Percentiles rank a stretch among this genome's conserved stretches.
Conservation (phyloP, 2,113 vertebrate species). For the Stigmatopora argus region DNA sequence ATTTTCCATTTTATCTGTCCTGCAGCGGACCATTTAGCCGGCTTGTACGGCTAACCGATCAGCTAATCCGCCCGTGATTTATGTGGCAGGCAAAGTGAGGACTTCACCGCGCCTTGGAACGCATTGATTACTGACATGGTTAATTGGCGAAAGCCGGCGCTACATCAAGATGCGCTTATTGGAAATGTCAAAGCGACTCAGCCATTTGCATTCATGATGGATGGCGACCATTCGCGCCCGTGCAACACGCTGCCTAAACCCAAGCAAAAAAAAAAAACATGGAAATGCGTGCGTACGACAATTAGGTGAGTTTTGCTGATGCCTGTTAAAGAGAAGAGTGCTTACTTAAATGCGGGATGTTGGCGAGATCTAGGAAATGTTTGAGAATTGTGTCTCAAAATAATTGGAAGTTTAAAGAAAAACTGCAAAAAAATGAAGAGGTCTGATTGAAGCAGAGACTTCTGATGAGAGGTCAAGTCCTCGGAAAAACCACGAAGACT, state of each 20-base stretch:
- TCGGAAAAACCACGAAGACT: not conserved
- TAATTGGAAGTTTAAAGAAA: conserved; percentile 7
- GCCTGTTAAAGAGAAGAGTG: conserved; percentile 16
- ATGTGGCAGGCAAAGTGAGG: conserved; percentile 67
- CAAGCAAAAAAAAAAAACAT: conserved; percentile 40
- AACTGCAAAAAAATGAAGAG: conserved; percentile 18
- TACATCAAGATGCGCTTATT: conserved; percentile 71
- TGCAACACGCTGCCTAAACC: conserved; percentile 63
- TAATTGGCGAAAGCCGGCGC: conserved; percentile 73
- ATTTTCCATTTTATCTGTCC: conserved; percentile 67
- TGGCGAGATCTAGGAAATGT: not conserved
- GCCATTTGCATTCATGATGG: conserved; percentile 75
- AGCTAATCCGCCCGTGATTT: conserved; percentile 73
- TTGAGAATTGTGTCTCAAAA: conserved; percentile 7
- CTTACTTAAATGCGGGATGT: conserved; percentile 9
- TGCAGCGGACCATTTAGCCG: conserved; percentile 69
- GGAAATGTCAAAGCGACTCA: conserved; percentile 73
- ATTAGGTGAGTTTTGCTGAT: conserved; percentile 18
- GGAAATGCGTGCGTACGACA: conserved; percentile 31
- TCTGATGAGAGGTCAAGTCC: not conserved
- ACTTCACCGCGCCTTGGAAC: conserved; percentile 62
- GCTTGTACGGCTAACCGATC: conserved; percentile 66
- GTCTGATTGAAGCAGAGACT: conserved; percentile 32
- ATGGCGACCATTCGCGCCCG: conserved; percentile 63
- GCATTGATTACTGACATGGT: conserved; percentile 75